A percentile compares a stretch with the other conserved stretches of the same genome.
phyloP scores from a whole-genome alignment of 2,113 vertebrate genomes.

The Xiphorhynchus elegans region DNA sequence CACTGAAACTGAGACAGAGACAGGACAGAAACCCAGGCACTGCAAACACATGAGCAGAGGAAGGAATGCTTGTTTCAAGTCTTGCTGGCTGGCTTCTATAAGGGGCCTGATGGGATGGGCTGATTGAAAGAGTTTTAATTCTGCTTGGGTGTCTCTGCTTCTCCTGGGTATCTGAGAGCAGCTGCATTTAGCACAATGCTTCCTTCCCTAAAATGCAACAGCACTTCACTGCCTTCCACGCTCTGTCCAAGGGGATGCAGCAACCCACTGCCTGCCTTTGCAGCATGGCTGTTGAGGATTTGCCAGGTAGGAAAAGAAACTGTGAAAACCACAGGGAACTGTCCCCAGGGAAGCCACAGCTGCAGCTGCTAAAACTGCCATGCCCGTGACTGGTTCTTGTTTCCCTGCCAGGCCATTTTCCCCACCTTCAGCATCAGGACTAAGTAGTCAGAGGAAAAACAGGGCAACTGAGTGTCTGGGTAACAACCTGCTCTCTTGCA shows the following conservation, averaged over 20 bases:
- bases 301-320: background rate
- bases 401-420: background rate
- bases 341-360: background rate
- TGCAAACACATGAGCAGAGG: background rate
- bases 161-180: background rate
- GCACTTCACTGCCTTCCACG: background rate
- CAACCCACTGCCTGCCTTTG: background rate
- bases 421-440: background rate
- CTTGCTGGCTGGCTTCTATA: background rate
- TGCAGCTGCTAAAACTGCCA: background rate
- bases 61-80: background rate
- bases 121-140: background rate
- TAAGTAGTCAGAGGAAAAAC: background rate
- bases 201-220: background rate
- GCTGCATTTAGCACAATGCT: background rate
- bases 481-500: background rate
- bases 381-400: background rate
- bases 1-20: background rate
- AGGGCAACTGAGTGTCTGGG: background rate
- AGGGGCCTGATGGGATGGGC: background rate
- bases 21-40: background rate
- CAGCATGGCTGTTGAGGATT: background rate
- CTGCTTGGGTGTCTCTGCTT: background rate
- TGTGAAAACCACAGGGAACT: background rate
- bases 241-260: background rate